phyloP scores from a whole-genome alignment of 2,888 invertebrate genomes.

The Hemithea aestivaria region DNA sequence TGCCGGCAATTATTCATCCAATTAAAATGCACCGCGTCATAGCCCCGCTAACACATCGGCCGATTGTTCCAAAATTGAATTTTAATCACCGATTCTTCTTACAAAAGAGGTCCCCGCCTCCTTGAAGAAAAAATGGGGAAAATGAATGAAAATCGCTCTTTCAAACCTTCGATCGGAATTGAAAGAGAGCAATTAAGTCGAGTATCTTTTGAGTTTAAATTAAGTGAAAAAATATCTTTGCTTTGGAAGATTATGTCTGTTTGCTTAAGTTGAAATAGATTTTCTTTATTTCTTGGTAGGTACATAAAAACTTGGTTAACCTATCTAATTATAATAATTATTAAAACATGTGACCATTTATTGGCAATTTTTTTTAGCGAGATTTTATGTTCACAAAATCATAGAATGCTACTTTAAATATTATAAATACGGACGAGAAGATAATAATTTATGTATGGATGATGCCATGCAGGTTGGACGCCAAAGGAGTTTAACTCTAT shows the following conservation, averaged over 20 bases:
- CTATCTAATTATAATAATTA: too few relatives aligned
- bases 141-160: slow-evolving; percentile 65
- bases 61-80: slow-evolving; percentile 78
- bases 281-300: too few relatives aligned
- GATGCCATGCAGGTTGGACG: too few relatives aligned
- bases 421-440: too few relatives aligned
- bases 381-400: too few relatives aligned
- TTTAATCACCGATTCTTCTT: slow-evolving; percentile 75
- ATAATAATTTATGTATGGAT: too few relatives aligned
- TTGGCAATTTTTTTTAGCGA: too few relatives aligned
- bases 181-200: slow-evolving; percentile 70
- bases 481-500: slow-evolving; percentile 67
- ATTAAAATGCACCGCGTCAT: slow-evolving; percentile 73
- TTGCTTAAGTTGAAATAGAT: slow-evolving; percentile 3
- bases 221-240: slow-evolving; percentile 66
- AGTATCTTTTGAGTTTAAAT: slow-evolving; percentile 79
- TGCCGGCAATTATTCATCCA: slow-evolving; percentile 60
- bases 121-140: slow-evolving; percentile 68
- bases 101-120: slow-evolving; percentile 57
- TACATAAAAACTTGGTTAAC: too few relatives aligned
- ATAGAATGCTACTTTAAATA: too few relatives aligned
- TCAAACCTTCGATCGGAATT: slow-evolving; percentile 60
- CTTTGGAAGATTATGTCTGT: slow-evolving; percentile 13
- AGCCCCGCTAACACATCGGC: slow-evolving; percentile 54
- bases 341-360: too few relatives aligned